A percentile compares a stretch with the other conserved stretches of the same genome.
These are phyloP conservation scores for Orchesella flavescens DNA, from an alignment of 2,888 invertebrate genomes.

Conservation along the genomic window DNA sequence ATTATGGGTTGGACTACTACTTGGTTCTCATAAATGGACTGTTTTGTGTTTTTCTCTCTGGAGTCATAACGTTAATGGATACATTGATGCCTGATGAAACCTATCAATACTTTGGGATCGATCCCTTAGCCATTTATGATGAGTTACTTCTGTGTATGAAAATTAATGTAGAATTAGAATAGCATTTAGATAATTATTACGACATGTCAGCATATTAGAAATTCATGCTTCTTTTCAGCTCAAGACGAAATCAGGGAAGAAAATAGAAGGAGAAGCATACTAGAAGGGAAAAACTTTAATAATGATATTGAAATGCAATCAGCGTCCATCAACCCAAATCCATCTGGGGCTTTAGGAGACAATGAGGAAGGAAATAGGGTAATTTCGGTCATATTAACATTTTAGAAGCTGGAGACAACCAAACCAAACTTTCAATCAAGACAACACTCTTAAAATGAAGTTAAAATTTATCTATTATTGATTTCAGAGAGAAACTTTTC, in stretches of 20 bases:
- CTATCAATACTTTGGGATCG: slow-evolving; percentile 76
- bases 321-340: not conserved
- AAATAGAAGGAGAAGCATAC: slow-evolving; percentile 21
- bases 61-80: slow-evolving; percentile 75
- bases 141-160: slow-evolving; percentile 76
- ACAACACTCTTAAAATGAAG: too few species aligned
- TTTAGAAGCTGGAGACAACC: too few species aligned
- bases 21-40: slow-evolving; percentile 76
- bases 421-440: too few species aligned
- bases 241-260: slow-evolving; percentile 50
- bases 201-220: too few species aligned
- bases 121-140: slow-evolving; percentile 76
- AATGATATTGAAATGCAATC: slow-evolving; percentile 39
- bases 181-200: too few species aligned
- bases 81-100: slow-evolving; percentile 75
- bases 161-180: not conserved
- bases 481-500: slow-evolving; percentile 17
- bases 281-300: not conserved
- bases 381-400: too few species aligned
- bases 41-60: slow-evolving; percentile 75
- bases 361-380: not conserved
- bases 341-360: not conserved
- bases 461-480: too few species aligned
- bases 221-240: too few species aligned
- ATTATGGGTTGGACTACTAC: slow-evolving; percentile 77